A percentile compares a stretch with the other conserved stretches of the same genome.
Evolutionary conservation across 2,888 invertebrate species (phyloP).

Genomic region (Amblyteles armatorius): DNA sequence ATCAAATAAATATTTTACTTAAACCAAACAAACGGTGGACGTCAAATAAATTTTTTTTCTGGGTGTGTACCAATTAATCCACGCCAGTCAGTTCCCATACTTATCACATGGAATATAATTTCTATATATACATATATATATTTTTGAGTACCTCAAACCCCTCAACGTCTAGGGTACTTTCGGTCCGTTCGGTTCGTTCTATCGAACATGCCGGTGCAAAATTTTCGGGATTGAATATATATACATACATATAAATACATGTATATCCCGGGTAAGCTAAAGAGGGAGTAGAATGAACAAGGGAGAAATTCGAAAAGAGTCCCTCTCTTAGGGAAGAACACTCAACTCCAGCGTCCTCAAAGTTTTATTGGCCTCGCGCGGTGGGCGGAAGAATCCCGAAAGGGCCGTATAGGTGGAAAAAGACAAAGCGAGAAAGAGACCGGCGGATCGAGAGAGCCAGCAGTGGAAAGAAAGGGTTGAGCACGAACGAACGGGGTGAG

Average conservation of each 20-base stretch:
- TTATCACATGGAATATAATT: not conserved
- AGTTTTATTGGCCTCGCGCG: conserved; percentile 73
- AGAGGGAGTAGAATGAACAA: conserved; percentile 23
- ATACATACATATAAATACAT: conserved; percentile 43
- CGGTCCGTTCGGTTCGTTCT: conserved; percentile 39
- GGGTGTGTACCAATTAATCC: not conserved
- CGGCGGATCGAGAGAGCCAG: conserved; percentile 13
- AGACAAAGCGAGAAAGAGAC: conserved; percentile 18
- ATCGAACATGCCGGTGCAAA: conserved; percentile 59
- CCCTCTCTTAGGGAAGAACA: conserved; percentile 70
- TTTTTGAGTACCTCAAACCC: conserved; percentile 36
- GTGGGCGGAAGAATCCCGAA: conserved; percentile 62
- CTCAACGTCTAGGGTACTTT: conserved; percentile 25
- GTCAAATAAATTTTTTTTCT: too few species aligned
- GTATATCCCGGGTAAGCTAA: conserved; percentile 15
- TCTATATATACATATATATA: not conserved
- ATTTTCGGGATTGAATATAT: conserved; percentile 21
- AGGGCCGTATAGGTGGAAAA: conserved; percentile 54
- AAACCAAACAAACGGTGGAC: too few species aligned
- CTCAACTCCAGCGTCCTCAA: conserved; percentile 71
- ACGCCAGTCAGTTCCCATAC: not conserved
- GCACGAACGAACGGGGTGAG: conserved; percentile 47
- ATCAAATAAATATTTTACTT: too few species aligned
- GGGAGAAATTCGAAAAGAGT: conserved; percentile 58
- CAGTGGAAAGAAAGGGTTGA: conserved; percentile 49